Base-by-base conservation (phyloP, 2,113 vertebrate species). In the Pterocles burchelli region DNA sequence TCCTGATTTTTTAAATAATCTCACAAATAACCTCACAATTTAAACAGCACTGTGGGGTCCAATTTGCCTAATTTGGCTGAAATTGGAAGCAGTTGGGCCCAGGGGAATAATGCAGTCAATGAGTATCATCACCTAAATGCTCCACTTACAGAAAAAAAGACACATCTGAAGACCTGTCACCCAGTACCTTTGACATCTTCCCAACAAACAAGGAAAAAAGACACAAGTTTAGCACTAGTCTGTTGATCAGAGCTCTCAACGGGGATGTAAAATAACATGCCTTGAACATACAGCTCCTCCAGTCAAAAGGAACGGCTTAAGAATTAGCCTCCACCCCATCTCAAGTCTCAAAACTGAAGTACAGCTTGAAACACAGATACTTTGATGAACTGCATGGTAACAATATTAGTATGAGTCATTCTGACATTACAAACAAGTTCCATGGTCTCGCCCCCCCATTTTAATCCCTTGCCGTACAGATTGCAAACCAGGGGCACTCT, bases 361-460 rank as follows among this genome's bases (percentile, higher is more conserved):
- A 21, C 71, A 71, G 41, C 73, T 73, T 15, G 59, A 71, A 81
- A 46, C 22, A 28, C 54, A 36, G 76, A 86, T 1, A 25, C 66
- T 16, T 13, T 1, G 1, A 28, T 3, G 0, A 58, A n/a, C 38
- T 0, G 2, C 28, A 1, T 0, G 10, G 26, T 25, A 38, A 11
- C 36, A 10, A 4, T 15, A 9, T 63, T 3, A 51, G 9, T 4
- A 58, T 6, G 49, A 85, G 62, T 28, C 26, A 73, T 46, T 22
- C 78, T 38, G 66, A 65, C 3, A 2, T 10, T 29, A 52, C 62
- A 26, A 83, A 51, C 54, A 49, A 72, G 66, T 68, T 45, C 41
- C 66, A 25, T 7, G 26, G 36, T 4, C 59, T 9, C 31, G 43
- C 19, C 33, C 24, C 26, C 63, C 57, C 16, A 6, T 4, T 85